Evolutionary conservation across 1,140 invertebrate genomes (phyloP).

Genomic region (Lepidotrigona ventralis): DNA sequence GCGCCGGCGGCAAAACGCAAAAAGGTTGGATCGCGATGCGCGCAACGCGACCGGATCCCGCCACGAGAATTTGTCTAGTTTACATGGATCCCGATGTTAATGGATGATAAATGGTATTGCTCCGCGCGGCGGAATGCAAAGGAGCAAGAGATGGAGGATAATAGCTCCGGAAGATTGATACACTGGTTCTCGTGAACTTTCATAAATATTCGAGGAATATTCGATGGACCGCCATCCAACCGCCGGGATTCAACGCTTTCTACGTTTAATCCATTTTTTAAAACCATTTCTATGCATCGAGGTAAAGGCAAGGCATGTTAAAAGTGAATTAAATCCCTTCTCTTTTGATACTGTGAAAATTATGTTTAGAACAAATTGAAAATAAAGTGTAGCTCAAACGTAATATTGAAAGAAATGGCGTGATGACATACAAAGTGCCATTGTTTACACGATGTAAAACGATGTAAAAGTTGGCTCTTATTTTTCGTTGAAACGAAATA

Average conservation of each 20-base stretch:
- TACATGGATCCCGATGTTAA: constrained; percentile 44
- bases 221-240: not conserved
- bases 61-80: constrained; percentile 42
- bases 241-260: not conserved
- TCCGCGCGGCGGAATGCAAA: constrained; percentile 21
- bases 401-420: no score
- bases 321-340: not conserved
- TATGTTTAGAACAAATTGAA: no score
- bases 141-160: not conserved
- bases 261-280: not conserved
- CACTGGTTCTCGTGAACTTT: constrained; percentile 19
- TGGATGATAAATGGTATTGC: constrained; percentile 47
- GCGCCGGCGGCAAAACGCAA: constrained; percentile 15
- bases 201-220: constrained; percentile 30
- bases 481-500: no score
- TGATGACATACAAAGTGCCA: no score
- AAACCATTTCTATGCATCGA: not conserved
- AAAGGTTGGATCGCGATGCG: constrained; percentile 9
- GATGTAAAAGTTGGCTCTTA: no score
- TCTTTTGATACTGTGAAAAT: no score
- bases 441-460: no score
- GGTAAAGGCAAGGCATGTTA: no score
- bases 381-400: no score
- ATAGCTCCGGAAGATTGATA: constrained; percentile 25
- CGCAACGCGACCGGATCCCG: not conserved